Evolutionary conservation across 1,140 invertebrate species (phyloP), one percentile per base, ranked within the genome.

Genomic region (Eurosta solidaginis): DNA sequence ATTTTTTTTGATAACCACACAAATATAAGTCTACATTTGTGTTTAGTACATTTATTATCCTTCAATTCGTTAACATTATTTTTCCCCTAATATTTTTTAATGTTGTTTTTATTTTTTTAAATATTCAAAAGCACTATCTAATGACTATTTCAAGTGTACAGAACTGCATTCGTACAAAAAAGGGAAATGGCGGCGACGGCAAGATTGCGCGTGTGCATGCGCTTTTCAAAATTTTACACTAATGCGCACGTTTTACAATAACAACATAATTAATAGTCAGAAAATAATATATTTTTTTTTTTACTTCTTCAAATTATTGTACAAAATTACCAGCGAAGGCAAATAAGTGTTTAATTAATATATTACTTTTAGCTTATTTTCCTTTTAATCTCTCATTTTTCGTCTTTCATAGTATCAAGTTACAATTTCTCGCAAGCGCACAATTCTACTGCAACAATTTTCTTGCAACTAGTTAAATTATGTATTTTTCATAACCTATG

Each of bases 291-390:
- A 40, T 36, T 14, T 68, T 68, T 40, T n/a, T n/a, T n/a, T n/a
- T n/a, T n/a, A n/a, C n/a, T n/a, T n/a, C n/a, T n/a, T 40, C n/a
- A 40, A 6, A 40, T 68, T 68, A 68, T 68, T 68, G 59, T 68
- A 68, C 59, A 54, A 20, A 68, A 68, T 68, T 59, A 59, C 59
- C 36, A 68, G 59, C 59, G n/a, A 68, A 68, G 59, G 59, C 59
- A 68, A 9, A 54, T 54, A 54, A n/a, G 33, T 52, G 25, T 20
- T 14, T 29, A 7, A 14, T 50, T 49, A 49, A 63, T 33, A 63
- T 20, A 68, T 20, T n/a, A 68, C 29, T 40, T 68, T 68, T 42
- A 20, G 59, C 59, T 68, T 68, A 68, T 12, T 36, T n/a, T 40
- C 14, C 14, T 36, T 36, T 17, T n/a, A 4, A n/a, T 63, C 17